Base-by-base conservation (phyloP, 2,888 invertebrate genomes). In the Nezara viridula region DNA sequence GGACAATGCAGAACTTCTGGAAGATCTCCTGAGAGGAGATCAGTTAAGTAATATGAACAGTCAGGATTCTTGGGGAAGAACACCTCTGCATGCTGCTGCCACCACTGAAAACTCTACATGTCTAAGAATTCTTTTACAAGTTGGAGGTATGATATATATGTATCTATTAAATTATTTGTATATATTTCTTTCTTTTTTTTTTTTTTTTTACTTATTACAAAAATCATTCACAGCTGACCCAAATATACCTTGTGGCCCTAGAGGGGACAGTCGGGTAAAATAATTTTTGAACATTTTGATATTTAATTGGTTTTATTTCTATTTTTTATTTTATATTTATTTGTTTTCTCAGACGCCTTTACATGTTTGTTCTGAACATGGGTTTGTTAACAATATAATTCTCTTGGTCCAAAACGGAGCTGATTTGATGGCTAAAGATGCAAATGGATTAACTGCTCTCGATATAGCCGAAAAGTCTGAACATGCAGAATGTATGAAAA, bases 1-100 rank as follows among this genome's bases (percentile, higher is more conserved):
- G 97, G 97, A 97, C 93, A 98, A 98, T 92, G 95, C 96, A 32
- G 97, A 98, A 92, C 94, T 98, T 1, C 93, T 98, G n/a, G 95
- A 95, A 92, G 97, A 97, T 93, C 94, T 98, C 49, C 92, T 98
- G 14, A 94, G 95, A 81, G 94, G 94, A 0, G 97, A 97, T 0
- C 95, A 96, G 88, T 94, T 95, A 91, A 92, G 91, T 90, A 94
- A 94, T 90, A 94, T 96, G 77, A 95, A 97, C 92, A 96, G 96
- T 49, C 94, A 95, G 85, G 97, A 97, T 92, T 94, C 95, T 5
- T 95, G 95, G 94, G 96, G 95, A 0, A 94, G 97, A 73, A 96
- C 96, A 0, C 96, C 97, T 0, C 93, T 97, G 40, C 97, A 97
- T 93, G 97, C 97, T 0, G 97, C 97, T 2, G 97, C 97, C 6